A percentile compares a stretch with the other conserved stretches of the same genome.
Conservation (phyloP, 2,797 vertebrate genomes). For the Carduelis carduelis region DNA sequence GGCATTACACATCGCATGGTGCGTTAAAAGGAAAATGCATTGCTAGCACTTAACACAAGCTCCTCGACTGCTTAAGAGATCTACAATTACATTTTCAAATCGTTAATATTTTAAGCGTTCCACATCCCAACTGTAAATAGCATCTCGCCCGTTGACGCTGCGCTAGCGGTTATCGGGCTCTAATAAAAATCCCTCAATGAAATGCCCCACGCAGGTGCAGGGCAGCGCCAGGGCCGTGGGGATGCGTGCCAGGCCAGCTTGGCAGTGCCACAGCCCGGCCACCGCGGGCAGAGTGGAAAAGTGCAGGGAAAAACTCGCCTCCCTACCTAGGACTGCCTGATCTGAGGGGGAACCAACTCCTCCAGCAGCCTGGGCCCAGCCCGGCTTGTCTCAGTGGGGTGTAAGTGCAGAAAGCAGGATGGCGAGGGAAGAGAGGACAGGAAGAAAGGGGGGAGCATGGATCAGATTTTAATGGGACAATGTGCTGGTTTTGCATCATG, state of each 20-base stretch:
- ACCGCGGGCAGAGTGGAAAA: neutral
- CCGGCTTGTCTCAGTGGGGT: neutral
- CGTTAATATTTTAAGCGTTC: slow-evolving; percentile 74
- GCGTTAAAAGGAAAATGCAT: slow-evolving; percentile 66
- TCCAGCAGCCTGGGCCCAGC: slow-evolving; percentile 25
- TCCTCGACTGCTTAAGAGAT: slow-evolving; percentile 70
- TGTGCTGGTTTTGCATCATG: neutral
- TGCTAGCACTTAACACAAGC: slow-evolving; percentile 70
- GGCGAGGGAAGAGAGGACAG: neutral
- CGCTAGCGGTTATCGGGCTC: neutral
- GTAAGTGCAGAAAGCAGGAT: neutral
- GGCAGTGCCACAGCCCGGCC: neutral
- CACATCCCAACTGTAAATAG: slow-evolving; percentile 55
- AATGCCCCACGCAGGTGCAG: neutral
- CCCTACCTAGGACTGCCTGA: slow-evolving; percentile 48
- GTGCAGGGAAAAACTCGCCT: neutral
- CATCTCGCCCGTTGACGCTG: slow-evolving; percentile 9
- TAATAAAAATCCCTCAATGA: neutral
- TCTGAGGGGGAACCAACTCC: slow-evolving; percentile 47
- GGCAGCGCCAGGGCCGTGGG: neutral
- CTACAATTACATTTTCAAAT: slow-evolving; percentile 72
- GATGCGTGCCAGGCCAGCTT: neutral
- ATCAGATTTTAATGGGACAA: neutral
- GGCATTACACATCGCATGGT: slow-evolving; percentile 72
- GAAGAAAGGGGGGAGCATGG: neutral